phyloP scores from a whole-genome alignment of 2,797 vertebrate genomes.

The Malurus leucopterus region DNA sequence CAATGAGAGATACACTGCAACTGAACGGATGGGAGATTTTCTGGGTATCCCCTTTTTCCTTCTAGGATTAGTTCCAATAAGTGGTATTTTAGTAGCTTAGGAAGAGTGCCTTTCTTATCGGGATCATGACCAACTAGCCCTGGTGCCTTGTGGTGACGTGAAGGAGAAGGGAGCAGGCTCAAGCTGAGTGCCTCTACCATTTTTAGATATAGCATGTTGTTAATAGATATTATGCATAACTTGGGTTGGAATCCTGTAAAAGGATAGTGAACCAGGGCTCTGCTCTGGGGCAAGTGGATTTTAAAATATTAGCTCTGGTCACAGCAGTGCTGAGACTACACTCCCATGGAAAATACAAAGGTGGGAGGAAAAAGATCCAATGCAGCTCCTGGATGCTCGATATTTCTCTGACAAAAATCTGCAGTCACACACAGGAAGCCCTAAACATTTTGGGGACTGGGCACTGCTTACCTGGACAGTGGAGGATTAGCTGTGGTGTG shows the following conservation, averaged over 20 bases:
- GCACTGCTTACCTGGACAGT: neutral
- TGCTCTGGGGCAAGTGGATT: neutral
- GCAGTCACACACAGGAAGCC: fast-evolving
- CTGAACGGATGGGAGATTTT: neutral
- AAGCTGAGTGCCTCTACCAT: neutral
- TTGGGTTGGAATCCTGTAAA: neutral
- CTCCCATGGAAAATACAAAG: neutral
- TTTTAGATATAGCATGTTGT: neutral
- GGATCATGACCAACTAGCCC: neutral
- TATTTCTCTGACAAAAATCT: neutral
- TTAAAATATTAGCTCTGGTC: neutral
- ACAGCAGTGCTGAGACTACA: neutral
- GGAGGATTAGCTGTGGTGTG: neutral
- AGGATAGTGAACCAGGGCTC: fast-evolving
- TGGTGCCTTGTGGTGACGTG: neutral
- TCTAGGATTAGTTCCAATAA: neutral
- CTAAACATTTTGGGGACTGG: neutral
- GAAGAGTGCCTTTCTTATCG: neutral
- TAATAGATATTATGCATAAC: fast-evolving
- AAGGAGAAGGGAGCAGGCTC: neutral
- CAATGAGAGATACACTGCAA: fast-evolving
- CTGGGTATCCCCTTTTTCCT: neutral
- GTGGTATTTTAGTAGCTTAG: neutral
- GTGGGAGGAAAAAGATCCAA: neutral
- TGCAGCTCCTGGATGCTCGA: neutral